A percentile compares a stretch with the other conserved stretches of the same genome.
Evolutionary conservation across 2,113 vertebrate species (phyloP).

Genomic region (Gavia stellata): DNA sequence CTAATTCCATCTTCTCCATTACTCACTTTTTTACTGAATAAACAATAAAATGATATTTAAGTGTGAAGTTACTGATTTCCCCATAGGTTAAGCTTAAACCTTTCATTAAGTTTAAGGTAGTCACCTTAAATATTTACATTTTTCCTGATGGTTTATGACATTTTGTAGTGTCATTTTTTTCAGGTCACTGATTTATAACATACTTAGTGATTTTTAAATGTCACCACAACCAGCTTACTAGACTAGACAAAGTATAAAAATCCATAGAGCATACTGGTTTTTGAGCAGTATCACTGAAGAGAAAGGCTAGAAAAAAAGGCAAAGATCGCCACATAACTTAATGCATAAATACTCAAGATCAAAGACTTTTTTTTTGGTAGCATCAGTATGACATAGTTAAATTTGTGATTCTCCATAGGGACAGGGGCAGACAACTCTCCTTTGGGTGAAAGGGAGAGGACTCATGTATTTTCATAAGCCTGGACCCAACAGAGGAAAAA

Average conservation of each 20-base stretch:
- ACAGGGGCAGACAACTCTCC: not conserved
- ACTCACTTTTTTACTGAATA: slow-evolving; percentile 3
- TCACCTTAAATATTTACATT: slow-evolving; percentile 59
- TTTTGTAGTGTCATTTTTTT: slow-evolving; percentile 2
- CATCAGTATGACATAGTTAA: not conserved
- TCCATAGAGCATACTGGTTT: not conserved
- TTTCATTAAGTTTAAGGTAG: slow-evolving; percentile 30
- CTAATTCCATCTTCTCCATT: not conserved
- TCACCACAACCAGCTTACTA: not conserved
- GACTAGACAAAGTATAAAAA: not conserved
- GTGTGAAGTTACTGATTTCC: slow-evolving; percentile 28
- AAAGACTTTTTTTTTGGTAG: not conserved
- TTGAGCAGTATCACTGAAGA: not conserved
- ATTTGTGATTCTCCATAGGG: not conserved
- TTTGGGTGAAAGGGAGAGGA: not conserved
- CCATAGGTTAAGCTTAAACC: slow-evolving; percentile 20
- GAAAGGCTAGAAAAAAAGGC: not conserved
- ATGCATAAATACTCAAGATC: not conserved
- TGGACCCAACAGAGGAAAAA: not conserved
- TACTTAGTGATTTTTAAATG: slow-evolving; percentile 39
- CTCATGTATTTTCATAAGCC: not conserved
- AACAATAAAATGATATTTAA: slow-evolving; percentile 37
- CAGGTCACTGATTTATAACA: slow-evolving; percentile 17
- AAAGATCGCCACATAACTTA: not conserved
- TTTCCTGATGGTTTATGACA: slow-evolving; percentile 8